Percentiles rank a stretch among this genome's conserved stretches.
phyloP scores from a whole-genome alignment of 2,888 invertebrate genomes.

The Pyrochroa serraticornis region DNA sequence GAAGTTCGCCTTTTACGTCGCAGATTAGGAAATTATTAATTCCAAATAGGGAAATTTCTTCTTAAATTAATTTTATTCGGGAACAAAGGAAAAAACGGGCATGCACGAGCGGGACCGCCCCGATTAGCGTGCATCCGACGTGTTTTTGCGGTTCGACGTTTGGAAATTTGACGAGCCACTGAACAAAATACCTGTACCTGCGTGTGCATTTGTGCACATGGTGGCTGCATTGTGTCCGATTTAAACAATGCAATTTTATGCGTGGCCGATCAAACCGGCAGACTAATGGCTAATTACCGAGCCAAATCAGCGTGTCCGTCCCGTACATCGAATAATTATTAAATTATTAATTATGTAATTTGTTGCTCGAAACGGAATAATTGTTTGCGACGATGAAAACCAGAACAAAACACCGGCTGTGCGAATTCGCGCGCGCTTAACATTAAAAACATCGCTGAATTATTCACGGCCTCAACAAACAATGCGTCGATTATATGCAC shows the following conservation, averaged over 20 bases:
- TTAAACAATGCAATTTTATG: constrained; percentile 33
- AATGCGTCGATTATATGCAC: constrained; percentile 11
- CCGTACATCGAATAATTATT: constrained; percentile 22
- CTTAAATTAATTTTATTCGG: constrained; percentile 25
- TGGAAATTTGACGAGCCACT: constrained; percentile 13
- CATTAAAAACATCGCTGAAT: neutral
- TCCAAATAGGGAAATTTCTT: constrained; percentile 22
- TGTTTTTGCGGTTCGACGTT: neutral
- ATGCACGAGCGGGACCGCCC: neutral
- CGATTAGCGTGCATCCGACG: too few relatives aligned
- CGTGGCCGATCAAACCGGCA: constrained; percentile 30
- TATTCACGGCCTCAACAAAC: neutral
- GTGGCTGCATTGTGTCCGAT: constrained; percentile 26
- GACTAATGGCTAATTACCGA: constrained; percentile 29
- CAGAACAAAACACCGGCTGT: constrained; percentile 1
- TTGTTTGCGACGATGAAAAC: constrained; percentile 23
- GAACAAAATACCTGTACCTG: constrained; percentile 21
- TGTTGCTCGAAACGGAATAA: constrained; percentile 24
- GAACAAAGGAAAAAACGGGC: constrained; percentile 5
- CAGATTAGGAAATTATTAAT: constrained; percentile 32
- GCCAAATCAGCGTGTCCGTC: constrained; percentile 20
- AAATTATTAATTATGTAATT: constrained; percentile 31
- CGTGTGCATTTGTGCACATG: constrained; percentile 10
- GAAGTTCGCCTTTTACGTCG: constrained; percentile 30
- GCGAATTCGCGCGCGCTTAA: too few relatives aligned